Conservation (phyloP, 2,888 invertebrate species). For the Microctonus hyperodae region DNA sequence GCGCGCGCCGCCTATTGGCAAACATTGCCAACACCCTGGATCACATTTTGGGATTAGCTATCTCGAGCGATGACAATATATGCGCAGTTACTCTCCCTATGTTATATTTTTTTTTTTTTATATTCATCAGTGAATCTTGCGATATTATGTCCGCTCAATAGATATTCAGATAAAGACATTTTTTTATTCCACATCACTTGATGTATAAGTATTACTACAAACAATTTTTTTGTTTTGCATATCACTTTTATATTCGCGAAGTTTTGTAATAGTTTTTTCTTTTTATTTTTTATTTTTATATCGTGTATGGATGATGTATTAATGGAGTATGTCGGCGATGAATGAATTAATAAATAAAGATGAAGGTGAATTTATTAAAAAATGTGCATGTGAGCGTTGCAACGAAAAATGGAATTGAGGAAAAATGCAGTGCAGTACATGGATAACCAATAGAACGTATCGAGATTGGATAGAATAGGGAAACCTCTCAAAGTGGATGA, state of each 20-base stretch:
- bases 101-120: not conserved
- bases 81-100: not conserved
- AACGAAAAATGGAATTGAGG: slow-evolving; percentile 38
- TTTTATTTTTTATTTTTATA: not conserved
- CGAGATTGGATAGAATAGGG: slow-evolving; percentile 51
- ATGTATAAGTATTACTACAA: not conserved
- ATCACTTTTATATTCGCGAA: not conserved
- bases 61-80: slow-evolving; percentile 38
- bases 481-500: slow-evolving; percentile 51
- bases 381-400: not conserved
- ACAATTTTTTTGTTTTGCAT: not conserved
- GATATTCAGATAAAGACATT: not conserved
- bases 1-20: slow-evolving; percentile 35
- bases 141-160: not conserved
- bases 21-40: slow-evolving; percentile 44
- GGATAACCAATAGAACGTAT: slow-evolving; percentile 48
- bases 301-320: not conserved
- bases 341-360: slow-evolving; percentile 17
- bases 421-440: slow-evolving; percentile 30
- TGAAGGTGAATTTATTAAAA: slow-evolving; percentile 32
- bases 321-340: slow-evolving; percentile 1
- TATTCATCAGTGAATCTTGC: not conserved
- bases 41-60: slow-evolving; percentile 48
- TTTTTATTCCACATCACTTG: not conserved
- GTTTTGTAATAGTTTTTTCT: slow-evolving; percentile 35